Evolutionary conservation across 2,797 vertebrate genomes (phyloP), one percentile per base, ranked within the genome.

Genomic region (Pseudomugil tenellus): DNA sequence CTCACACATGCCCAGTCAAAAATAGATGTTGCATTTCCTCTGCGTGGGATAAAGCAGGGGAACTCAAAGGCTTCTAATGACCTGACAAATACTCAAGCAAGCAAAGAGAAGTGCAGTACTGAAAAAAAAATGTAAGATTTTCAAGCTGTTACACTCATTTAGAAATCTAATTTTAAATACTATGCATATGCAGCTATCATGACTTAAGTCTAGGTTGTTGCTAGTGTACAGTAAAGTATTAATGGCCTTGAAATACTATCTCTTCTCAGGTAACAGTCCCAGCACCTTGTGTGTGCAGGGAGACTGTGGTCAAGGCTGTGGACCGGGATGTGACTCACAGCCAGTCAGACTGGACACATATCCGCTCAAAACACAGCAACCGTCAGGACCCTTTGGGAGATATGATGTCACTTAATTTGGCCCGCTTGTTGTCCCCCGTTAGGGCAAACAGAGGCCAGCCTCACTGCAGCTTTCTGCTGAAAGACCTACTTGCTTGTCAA

Each of bases 1-100:
- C 86, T 84, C 84, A 85, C 88, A 91, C 86, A 87, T 78, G 77
- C 82, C 39, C 37, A 26, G 76, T 52, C 85, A 77, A 83, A 91
- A 90, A 92, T 90, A 89, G 90, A 87, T 71, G 71, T 77, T 79
- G 86, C 59, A 68, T 91, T 91, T 92, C 87, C 90, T 88, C 81
- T 74, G 76, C 34, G 65, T 79, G 67, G 77, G 83, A 80, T 89
- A 82, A 84, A 89, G 78, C 59, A 63, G 13, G 56, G 81, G 77
- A 77, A 63, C 70, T 82, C 37, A 66, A 64, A 72, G 57, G 64
- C 51, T 82, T 72, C 58, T 12, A 46, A 72, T 82, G 84, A 85
- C 81, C 74, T 72, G 75, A 81, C 70, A 49, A 84, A 86, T 62
- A 74, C 83, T 68, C 60, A 16, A 17, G 72, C 67, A 74, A 48